Evolutionary conservation across 2,113 vertebrate species (phyloP).

Genomic region (Symphodus melops): DNA sequence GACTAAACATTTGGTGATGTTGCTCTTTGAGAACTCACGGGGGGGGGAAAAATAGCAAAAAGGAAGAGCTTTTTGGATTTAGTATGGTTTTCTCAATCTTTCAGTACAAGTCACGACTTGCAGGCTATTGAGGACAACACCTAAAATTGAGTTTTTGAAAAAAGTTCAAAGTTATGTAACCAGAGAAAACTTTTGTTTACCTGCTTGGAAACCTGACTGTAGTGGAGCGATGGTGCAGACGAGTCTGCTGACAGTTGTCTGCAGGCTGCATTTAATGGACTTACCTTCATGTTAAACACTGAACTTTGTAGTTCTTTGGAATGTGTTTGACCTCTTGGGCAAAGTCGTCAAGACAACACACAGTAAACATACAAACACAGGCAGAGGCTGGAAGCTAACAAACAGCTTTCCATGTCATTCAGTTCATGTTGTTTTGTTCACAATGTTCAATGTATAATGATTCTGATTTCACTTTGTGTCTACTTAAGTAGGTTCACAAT

Average conservation of each 20-base stretch:
- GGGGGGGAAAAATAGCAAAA: no score
- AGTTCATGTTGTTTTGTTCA: conserved; percentile 10
- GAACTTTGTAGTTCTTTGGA: conserved; percentile 66
- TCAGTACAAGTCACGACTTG: background rate
- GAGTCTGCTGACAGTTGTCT: conserved; percentile 43
- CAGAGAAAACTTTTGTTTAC: conserved; percentile 42
- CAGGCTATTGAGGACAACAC: background rate
- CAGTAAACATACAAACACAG: conserved; percentile 26
- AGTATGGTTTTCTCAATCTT: background rate
- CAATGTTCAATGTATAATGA: background rate
- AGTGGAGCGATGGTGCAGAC: conserved; percentile 52
- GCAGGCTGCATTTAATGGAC: conserved; percentile 58
- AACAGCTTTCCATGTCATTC: conserved; percentile 23
- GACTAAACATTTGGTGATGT: no score
- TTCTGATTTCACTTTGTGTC: no score
- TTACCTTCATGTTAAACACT: conserved; percentile 68
- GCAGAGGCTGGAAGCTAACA: conserved; percentile 12
- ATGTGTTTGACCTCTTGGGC: conserved; percentile 68
- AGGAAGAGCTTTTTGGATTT: no score
- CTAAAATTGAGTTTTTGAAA: background rate
- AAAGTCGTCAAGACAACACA: conserved; percentile 33
- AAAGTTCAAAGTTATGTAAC: conserved; percentile 13
- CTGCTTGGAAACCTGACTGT: conserved; percentile 37
- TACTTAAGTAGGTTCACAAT: no score
- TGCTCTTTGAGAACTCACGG: no score